Evolutionary conservation across 2,113 vertebrate genomes (phyloP).

Genomic region (Gymnobelideus leadbeateri): DNA sequence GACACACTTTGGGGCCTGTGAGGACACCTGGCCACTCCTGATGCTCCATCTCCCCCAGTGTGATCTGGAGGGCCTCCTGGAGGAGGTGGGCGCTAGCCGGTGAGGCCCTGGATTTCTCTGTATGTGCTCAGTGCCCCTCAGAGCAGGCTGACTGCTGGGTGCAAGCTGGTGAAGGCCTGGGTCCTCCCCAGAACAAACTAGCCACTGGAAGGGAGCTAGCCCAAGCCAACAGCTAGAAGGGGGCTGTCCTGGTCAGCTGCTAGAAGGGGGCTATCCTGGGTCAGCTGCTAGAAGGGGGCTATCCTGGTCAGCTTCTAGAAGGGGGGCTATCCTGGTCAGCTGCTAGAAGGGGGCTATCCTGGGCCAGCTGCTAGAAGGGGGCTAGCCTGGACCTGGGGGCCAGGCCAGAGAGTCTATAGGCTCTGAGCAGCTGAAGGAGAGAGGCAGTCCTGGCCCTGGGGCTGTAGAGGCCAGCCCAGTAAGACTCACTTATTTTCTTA

Average conservation of each 20-base stretch:
- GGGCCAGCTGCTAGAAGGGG: too few species aligned
- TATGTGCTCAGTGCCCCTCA: neutral
- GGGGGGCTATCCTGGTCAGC: too few species aligned
- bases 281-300: too few species aligned
- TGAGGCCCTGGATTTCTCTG: constrained; percentile 70
- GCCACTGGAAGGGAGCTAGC: neutral
- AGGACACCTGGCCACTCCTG: constrained; percentile 83
- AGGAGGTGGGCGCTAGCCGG: constrained; percentile 80
- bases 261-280: too few species aligned
- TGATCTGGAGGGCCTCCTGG: constrained; percentile 82
- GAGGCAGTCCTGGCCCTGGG: neutral
- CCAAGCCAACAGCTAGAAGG: too few species aligned
- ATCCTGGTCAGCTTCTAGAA: too few species aligned
- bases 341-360: too few species aligned
- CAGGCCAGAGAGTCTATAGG: neutral
- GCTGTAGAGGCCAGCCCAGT: neutral
- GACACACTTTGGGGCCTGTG: constrained; percentile 80
- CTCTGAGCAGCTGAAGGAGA: neutral
- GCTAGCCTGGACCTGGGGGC: too few species aligned
- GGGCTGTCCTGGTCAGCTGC: too few species aligned
- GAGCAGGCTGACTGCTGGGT: neutral
- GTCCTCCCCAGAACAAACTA: neutral
- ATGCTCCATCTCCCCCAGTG: constrained; percentile 85
- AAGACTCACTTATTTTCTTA: too few species aligned
- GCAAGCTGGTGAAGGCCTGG: neutral